Evolutionary conservation across 2,888 invertebrate genomes (phyloP), one percentile per base, ranked within the genome.

Genomic region (Ptychoptera albimana): DNA sequence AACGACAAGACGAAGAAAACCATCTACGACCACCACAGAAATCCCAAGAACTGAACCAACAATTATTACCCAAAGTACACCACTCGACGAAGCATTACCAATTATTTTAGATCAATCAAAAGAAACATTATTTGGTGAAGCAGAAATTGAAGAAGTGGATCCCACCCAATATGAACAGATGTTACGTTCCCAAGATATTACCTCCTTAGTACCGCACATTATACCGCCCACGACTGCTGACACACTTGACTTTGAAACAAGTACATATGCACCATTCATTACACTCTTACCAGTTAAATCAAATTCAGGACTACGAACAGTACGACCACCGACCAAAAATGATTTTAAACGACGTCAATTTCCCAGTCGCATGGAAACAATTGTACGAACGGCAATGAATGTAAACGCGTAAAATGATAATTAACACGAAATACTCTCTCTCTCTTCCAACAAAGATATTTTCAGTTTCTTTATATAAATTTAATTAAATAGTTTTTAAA

Each of bases 211-310:
- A 12, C 14, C 31, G n/a, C 37, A 48, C 7, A 29, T 31, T 10
- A 31, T 38, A n/a, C 37, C 39, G 16, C n/a, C 43, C 30, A 41
- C 42, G 8, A 44, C 46, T 30, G 46, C 46, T 14, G 23, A 23
- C 23, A 23, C 23, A 23, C 23, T 23, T 23, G 23, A 23, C 23
- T 23, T 23, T 23, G 23, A 23, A 23, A 23, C 23, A 7, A 23
- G 23, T 23, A 23, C 23, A 23, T 23, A 23, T 23, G 23, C 60
- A 43, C 64, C 65, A n/a, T 55, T 77, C 14, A 74, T 75, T 2
- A 85, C 84, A 1, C 60, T 85, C 37, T 66, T 83, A 45, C 86
- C 86, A 1, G 83, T 78, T 0, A 79, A 83, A 56, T 86, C 85
- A 2, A 85, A 86, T 61, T 75, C 82, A 0, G 84, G 83, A 1